These are phyloP conservation scores for Sweltsa coloradensis DNA, from an alignment of 1,140 invertebrate species.

Conservation along the genomic window DNA sequence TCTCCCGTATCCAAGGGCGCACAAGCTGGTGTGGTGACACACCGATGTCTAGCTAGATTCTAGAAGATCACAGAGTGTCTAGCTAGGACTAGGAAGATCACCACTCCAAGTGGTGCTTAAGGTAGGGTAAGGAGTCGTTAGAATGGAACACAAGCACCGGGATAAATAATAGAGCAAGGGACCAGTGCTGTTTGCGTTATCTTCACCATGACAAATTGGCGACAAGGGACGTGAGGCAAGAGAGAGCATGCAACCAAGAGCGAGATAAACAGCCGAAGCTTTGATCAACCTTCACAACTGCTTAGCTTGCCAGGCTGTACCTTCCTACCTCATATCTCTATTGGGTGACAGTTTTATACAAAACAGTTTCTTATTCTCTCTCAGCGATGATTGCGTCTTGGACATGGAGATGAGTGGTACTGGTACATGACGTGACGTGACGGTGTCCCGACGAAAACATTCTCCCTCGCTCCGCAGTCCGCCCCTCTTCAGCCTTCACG, in stretches of 20 bases:
- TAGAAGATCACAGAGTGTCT: too few species aligned
- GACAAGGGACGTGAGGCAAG: neutral
- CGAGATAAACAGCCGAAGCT: neutral
- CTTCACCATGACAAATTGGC: constrained; percentile 5
- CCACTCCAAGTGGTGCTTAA: neutral
- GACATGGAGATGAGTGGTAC: too few species aligned
- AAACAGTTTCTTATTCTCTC: too few species aligned
- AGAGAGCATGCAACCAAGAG: neutral
- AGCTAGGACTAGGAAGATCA: too few species aligned
- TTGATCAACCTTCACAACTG: neutral
- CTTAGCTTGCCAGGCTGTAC: neutral
- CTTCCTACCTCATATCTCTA: neutral
- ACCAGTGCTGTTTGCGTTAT: constrained; percentile 3
- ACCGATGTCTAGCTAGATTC: too few species aligned
- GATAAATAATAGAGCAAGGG: constrained; percentile 1
- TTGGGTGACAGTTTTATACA: neutral
- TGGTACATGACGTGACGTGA: too few species aligned
- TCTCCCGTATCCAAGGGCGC: too few species aligned
- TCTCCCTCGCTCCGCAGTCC: too few species aligned
- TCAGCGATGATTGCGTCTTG: too few species aligned
- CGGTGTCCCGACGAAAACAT: too few species aligned
- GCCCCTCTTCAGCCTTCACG: too few species aligned
- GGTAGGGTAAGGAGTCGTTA: neutral
- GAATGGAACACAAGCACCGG: neutral
- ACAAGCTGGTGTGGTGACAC: too few species aligned